A percentile compares a stretch with the other conserved stretches of the same genome.
Conservation (phyloP, 23 tunicate species). For the Trididemnum nubilum region DNA sequence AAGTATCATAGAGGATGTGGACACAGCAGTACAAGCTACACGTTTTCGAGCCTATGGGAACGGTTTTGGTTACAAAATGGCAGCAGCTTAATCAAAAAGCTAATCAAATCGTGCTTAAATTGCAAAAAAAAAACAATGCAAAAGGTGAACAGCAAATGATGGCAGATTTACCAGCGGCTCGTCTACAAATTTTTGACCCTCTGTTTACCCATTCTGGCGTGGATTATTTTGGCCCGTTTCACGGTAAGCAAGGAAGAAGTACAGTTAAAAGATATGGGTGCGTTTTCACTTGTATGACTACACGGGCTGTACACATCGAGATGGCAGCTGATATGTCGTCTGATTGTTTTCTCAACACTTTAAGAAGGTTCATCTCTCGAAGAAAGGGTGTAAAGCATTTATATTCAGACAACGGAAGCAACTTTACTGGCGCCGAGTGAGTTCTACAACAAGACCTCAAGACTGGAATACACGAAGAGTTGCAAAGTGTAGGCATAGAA, state of each 20-base stretch:
- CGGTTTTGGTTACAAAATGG: neutral
- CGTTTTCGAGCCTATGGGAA: neutral
- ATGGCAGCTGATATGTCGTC: neutral
- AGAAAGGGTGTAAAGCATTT: neutral
- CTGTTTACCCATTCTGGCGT: too few relatives aligned
- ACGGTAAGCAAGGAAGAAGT: neutral
- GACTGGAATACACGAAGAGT: neutral
- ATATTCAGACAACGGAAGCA: neutral
- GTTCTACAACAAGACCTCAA: too few relatives aligned
- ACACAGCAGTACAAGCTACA: neutral
- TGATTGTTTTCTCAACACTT: neutral
- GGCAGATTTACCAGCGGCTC: slow-evolving; percentile 4
- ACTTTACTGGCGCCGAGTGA: too few relatives aligned
- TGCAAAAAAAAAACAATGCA: neutral
- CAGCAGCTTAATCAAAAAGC: neutral
- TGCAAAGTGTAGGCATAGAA: neutral
- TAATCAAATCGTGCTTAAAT: neutral
- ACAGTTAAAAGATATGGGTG: slow-evolving; percentile 2
- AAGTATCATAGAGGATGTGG: neutral
- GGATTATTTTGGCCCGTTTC: neutral
- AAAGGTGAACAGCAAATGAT: neutral
- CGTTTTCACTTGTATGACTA: neutral
- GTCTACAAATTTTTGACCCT: neutral
- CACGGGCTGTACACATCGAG: neutral
- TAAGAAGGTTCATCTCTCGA: neutral